A percentile compares a stretch with the other conserved stretches of the same genome.
Conservation (phyloP, 2,888 invertebrate genomes). For the Physocephala rufipes region DNA sequence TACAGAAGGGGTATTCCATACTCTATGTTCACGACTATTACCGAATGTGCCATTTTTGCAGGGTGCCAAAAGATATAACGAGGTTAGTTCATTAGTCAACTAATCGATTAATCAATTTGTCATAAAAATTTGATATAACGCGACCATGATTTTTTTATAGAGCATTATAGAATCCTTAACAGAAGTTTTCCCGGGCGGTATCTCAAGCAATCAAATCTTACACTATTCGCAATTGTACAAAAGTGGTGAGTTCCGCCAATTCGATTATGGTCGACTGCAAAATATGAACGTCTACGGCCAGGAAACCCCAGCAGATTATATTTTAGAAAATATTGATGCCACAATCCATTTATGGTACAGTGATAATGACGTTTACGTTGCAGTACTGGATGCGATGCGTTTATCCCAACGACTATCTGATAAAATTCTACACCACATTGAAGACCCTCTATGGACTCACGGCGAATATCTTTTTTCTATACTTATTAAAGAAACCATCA, state of each 20-base stretch:
- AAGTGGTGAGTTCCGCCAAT: slow-evolving; percentile 53
- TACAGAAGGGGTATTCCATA: slow-evolving; percentile 19
- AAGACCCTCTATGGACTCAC: slow-evolving; percentile 52
- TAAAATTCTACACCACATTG: slow-evolving; percentile 46
- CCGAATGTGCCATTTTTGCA: background rate
- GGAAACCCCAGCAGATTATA: slow-evolving; percentile 52
- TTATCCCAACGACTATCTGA: slow-evolving; percentile 50
- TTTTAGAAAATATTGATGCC: slow-evolving; percentile 48
- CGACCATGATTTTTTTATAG: background rate
- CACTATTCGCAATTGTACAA: slow-evolving; percentile 56
- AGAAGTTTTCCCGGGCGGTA: slow-evolving; percentile 52
- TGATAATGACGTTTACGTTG: slow-evolving; percentile 53
- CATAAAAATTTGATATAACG: background rate
- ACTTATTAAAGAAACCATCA: slow-evolving; percentile 47
- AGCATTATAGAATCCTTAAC: slow-evolving; percentile 5
- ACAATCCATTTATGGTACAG: slow-evolving; percentile 54
- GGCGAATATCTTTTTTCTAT: slow-evolving; percentile 48
- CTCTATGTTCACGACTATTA: background rate
- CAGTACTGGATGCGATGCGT: slow-evolving; percentile 51
- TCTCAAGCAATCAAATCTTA: slow-evolving; percentile 56
- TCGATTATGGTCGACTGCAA: slow-evolving; percentile 50
- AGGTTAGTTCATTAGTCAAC: background rate
- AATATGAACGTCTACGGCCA: slow-evolving; percentile 50
- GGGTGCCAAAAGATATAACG: slow-evolving; percentile 1
- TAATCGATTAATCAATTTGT: no score